These are phyloP conservation scores for Cremastinae sp. DNA, from an alignment of 2,888 invertebrate species.

Conservation along the genomic window DNA sequence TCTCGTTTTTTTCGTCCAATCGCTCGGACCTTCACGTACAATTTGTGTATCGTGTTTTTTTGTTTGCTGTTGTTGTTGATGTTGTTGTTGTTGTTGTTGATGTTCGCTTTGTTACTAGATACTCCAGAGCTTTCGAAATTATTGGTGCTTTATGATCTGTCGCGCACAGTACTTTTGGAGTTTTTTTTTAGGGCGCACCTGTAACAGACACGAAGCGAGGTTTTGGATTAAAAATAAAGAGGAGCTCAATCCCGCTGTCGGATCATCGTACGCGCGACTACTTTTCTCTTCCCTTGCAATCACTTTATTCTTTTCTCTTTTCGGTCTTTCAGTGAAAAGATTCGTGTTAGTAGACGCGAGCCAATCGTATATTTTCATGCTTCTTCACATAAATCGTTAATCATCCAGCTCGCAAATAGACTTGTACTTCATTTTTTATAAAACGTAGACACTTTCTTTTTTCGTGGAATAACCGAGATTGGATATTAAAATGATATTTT, in stretches of 20 bases:
- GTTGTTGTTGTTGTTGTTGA: constrained; percentile 57
- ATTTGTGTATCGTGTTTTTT: constrained; percentile 15
- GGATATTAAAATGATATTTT: no score
- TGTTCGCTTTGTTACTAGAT: constrained; percentile 65
- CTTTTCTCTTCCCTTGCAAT: neutral
- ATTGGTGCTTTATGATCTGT: constrained; percentile 71
- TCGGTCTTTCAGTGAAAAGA: no score
- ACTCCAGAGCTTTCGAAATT: constrained; percentile 69
- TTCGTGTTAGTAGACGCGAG: no score
- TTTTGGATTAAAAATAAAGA: constrained; percentile 55
- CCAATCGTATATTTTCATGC: no score
- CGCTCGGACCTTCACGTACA: constrained; percentile 25
- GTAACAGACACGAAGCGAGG: constrained; percentile 73
- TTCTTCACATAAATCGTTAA: no score
- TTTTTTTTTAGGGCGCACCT: constrained; percentile 75
- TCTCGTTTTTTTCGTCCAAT: constrained; percentile 14
- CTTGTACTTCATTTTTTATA: no score
- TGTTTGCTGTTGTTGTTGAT: constrained; percentile 23
- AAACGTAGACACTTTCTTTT: no score
- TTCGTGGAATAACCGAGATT: no score
- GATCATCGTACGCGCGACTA: neutral
- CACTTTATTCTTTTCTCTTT: neutral
- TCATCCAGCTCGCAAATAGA: no score
- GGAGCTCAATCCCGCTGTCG: constrained; percentile 21
- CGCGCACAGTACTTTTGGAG: constrained; percentile 70